These are phyloP conservation scores for Pelecanoides urinatrix DNA, from an alignment of 2,113 vertebrate species.

Conservation along the genomic window DNA sequence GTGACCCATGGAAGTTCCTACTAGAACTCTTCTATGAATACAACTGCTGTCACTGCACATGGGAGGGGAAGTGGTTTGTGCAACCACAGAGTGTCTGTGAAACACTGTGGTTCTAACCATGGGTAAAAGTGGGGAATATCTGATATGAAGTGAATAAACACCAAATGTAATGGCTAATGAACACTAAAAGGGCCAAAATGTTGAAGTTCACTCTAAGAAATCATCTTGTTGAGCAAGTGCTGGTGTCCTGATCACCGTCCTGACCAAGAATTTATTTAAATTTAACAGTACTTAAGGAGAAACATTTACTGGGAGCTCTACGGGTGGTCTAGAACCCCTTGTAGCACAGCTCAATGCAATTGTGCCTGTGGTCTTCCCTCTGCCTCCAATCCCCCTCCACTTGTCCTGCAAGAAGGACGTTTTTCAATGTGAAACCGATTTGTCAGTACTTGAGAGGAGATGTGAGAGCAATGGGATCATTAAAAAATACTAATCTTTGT, in stretches of 20 bases:
- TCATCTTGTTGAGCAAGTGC: background rate
- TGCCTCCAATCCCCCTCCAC: background rate
- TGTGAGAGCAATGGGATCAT: background rate
- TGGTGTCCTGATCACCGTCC: background rate
- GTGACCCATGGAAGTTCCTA: conserved; percentile 29
- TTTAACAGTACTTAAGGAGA: background rate
- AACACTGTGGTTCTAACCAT: background rate
- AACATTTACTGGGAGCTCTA: background rate
- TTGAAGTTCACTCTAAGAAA: background rate
- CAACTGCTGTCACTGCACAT: conserved; percentile 55
- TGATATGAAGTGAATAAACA: background rate
- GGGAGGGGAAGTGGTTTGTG: conserved; percentile 48
- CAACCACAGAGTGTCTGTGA: conserved; percentile 7
- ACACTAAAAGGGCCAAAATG: background rate
- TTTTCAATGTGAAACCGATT: background rate
- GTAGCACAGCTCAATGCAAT: background rate
- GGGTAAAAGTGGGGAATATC: background rate
- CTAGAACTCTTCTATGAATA: conserved; percentile 31
- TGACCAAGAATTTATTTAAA: background rate
- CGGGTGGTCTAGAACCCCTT: background rate
- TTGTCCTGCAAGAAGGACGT: background rate
- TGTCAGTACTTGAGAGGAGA: background rate
- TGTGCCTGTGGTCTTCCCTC: background rate
- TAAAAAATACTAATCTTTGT: background rate
- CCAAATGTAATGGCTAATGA: background rate